Conservation (phyloP, 2,888 invertebrate species). For the Yponomeuta plumbellus region DNA sequence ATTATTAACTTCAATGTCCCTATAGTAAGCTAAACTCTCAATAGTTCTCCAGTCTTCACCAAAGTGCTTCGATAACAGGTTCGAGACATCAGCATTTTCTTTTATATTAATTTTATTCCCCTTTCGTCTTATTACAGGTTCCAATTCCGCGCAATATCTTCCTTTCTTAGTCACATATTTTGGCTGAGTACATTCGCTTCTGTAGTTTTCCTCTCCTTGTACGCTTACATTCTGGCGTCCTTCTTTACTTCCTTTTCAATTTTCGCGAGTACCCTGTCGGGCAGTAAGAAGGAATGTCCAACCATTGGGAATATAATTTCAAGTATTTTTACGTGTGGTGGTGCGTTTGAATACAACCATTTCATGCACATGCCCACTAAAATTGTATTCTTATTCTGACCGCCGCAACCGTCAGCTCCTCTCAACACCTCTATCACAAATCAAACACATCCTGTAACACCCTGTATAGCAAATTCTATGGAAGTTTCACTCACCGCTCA, state of each 20-base stretch:
- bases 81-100: slow-evolving; percentile 10
- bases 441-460: too few species aligned
- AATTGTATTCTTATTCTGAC: slow-evolving; percentile 22
- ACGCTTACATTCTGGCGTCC: slow-evolving; percentile 2
- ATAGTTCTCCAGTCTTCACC: slow-evolving; percentile 4
- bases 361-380: slow-evolving; percentile 22
- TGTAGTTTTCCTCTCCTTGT: slow-evolving; percentile 5
- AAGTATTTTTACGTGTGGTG: neutral
- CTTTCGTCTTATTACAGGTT: slow-evolving; percentile 2
- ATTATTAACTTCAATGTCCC: neutral
- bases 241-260: slow-evolving; percentile 21
- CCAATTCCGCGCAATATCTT: neutral
- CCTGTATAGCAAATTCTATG: too few species aligned
- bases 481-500: too few species aligned
- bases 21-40: neutral
- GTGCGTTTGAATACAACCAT: slow-evolving; percentile 2
- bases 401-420: slow-evolving; percentile 17
- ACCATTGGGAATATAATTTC: slow-evolving; percentile 22
- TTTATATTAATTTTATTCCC: slow-evolving; percentile 12
- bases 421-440: too few species aligned
- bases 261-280: slow-evolving; percentile 25
- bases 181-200: neutral
- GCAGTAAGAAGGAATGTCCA: slow-evolving; percentile 24
- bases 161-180: slow-evolving; percentile 7
- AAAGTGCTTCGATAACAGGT: neutral